These are phyloP conservation scores for Triplophysa dalaica DNA, from an alignment of 2,113 vertebrate species.

Conservation along the genomic window DNA sequence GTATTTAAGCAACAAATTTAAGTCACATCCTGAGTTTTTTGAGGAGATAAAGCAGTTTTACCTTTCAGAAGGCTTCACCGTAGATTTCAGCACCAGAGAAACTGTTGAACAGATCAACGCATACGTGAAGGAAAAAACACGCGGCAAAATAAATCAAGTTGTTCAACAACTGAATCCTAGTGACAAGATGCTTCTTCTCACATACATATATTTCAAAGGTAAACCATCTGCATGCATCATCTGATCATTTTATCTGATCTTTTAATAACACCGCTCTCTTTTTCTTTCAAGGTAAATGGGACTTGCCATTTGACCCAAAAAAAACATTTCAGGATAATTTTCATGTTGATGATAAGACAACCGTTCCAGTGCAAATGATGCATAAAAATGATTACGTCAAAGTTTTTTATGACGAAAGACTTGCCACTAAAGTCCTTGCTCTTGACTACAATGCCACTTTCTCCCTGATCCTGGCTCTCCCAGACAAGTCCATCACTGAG, in stretches of 20 bases:
- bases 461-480: slow-evolving; percentile 72
- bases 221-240: slow-evolving; percentile 2
- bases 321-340: slow-evolving; percentile 61
- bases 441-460: slow-evolving; percentile 69
- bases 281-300: slow-evolving; percentile 68
- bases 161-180: slow-evolving; percentile 50
- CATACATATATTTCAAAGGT: slow-evolving; percentile 77
- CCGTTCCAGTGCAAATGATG: slow-evolving; percentile 77
- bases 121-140: slow-evolving; percentile 64
- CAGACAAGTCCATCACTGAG: slow-evolving; percentile 54
- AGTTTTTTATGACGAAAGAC: slow-evolving; percentile 68
- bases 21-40: slow-evolving; percentile 58
- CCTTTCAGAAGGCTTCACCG: slow-evolving; percentile 59
- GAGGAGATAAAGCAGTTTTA: slow-evolving; percentile 61
- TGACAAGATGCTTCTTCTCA: slow-evolving; percentile 70
- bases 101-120: slow-evolving; percentile 62
- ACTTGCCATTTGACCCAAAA: slow-evolving; percentile 57
- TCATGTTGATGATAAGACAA: slow-evolving; percentile 58
- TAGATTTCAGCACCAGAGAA: slow-evolving; percentile 57
- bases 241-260: neutral
- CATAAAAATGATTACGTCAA: neutral
- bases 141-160: slow-evolving; percentile 65
- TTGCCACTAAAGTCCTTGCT: slow-evolving; percentile 75
- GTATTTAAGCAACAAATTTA: slow-evolving; percentile 59
- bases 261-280: neutral